phyloP scores from a whole-genome alignment of 2,888 invertebrate genomes.

The Ditula angustiorana region DNA sequence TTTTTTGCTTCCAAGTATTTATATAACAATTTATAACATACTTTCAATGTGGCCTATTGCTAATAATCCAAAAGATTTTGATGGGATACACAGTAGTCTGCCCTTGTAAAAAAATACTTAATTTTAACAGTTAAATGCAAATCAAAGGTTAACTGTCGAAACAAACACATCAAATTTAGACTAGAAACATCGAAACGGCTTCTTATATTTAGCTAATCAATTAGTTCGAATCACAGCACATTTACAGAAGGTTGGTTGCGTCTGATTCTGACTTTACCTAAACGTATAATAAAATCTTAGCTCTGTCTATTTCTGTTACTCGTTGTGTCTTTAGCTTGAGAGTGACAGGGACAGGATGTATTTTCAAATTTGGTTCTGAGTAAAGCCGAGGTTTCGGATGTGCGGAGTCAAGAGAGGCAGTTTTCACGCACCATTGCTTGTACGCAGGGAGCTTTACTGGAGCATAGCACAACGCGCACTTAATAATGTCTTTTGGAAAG shows the following conservation, averaged over 20 bases:
- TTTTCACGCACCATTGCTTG: background rate
- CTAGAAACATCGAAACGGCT: conserved; percentile 3
- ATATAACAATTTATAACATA: no score
- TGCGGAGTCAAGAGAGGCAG: background rate
- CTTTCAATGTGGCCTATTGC: no score
- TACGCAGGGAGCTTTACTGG: background rate
- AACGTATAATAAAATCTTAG: background rate
- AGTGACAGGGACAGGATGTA: background rate
- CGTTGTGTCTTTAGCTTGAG: background rate
- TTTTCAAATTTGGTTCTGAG: background rate
- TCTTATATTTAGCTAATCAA: conserved; percentile 13
- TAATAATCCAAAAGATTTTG: no score
- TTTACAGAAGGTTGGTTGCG: background rate
- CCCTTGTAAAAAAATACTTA: no score
- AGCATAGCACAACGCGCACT: background rate
- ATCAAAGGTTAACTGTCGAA: background rate
- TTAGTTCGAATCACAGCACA: background rate
- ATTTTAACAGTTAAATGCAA: background rate
- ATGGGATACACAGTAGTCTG: no score
- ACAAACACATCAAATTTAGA: background rate
- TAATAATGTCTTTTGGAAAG: background rate
- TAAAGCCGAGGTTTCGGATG: background rate
- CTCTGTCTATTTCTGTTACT: background rate
- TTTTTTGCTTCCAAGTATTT: no score
- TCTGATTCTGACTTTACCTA: background rate